Percentiles rank a stretch among this genome's conserved stretches.
These are phyloP conservation scores for Myripristis murdjan DNA, from an alignment of 2,797 vertebrate genomes.

Conservation along the genomic window DNA sequence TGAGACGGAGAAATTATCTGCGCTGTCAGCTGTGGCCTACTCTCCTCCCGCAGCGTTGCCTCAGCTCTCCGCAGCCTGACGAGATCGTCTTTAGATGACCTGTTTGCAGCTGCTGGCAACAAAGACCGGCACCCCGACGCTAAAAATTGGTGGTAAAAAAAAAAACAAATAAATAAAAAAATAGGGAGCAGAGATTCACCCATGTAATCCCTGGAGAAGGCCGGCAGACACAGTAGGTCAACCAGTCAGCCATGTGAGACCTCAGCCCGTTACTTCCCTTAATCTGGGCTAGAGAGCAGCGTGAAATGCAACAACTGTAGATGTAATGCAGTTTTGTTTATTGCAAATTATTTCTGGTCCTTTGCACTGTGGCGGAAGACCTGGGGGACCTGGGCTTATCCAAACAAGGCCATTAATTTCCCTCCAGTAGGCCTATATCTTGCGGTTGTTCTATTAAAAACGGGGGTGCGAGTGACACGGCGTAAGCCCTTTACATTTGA, in stretches of 20 bases:
- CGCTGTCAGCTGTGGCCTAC: slow-evolving; percentile 14
- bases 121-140: slow-evolving; percentile 26
- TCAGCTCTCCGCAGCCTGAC: slow-evolving; percentile 34
- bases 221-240: neutral
- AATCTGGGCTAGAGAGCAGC: slow-evolving; percentile 25
- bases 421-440: slow-evolving; percentile 32
- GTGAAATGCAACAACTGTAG: slow-evolving; percentile 22
- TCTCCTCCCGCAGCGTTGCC: slow-evolving; percentile 1
- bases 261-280: slow-evolving; percentile 16
- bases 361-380: slow-evolving; percentile 39
- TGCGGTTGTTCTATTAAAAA: slow-evolving; percentile 40
- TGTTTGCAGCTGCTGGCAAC: slow-evolving; percentile 27
- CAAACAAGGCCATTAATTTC: slow-evolving; percentile 48
- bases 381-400: slow-evolving; percentile 48
- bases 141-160: slow-evolving; percentile 8
- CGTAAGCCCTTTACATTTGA: slow-evolving; percentile 38
- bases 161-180: slow-evolving; percentile 15
- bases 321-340: slow-evolving; percentile 30
- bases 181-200: slow-evolving; percentile 17
- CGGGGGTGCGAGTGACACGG: slow-evolving; percentile 6
- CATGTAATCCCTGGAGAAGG: slow-evolving; percentile 23
- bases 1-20: slow-evolving; percentile 19
- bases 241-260: too few relatives aligned
- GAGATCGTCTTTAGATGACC: slow-evolving; percentile 29
- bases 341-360: slow-evolving; percentile 28